Base-by-base conservation (phyloP, 2,113 vertebrate genomes). In the Lota lota region DNA sequence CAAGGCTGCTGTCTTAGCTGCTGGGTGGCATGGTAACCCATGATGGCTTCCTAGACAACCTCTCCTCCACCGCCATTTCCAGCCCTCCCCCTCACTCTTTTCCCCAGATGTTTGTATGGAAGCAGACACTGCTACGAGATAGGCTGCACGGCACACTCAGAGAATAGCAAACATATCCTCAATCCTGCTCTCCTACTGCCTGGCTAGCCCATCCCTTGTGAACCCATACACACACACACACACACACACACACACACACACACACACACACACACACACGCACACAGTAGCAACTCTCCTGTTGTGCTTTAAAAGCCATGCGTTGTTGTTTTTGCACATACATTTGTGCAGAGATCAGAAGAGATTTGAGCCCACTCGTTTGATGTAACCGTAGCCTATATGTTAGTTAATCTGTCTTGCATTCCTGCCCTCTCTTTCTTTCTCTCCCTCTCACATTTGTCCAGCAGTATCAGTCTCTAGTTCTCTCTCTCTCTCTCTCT, bases 121-220 rank as follows among this genome's bases (percentile, higher is more conserved):
- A 89, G 85, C 85, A 64, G 77, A 83, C 66, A 79, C 70, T 78
- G 81, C 66, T 88, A 83, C 87, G 80, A 74, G 87, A 89, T 68
- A 79, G 69, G 80, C 69, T 79, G 67, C 36, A 59, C 24, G 79
- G 73, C 68, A 56, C 76, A 83, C 61, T 72, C 50, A 11, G 89
- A 87, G 87, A 92, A 91, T 91, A 88, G 84, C 68, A 86, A 54
- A 85, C 78, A 89, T 83, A 83, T 86, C 80, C 76, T 83, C 66
- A 73, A 76, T 69, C 76, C 72, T 54, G 72, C 76, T 33, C 54
- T 61, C 66, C 77, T 60, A 73, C 63, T 51, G 40, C 56, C 47
- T 36, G 60, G 59, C 78, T 75, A 57, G 67, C 78, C 66, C 16
- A 16, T 56, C 12, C 8, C 28, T 33, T 33, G 2, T 33, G 4